These are phyloP conservation scores for Emydoidea blandingii DNA, from an alignment of 2,797 vertebrate genomes.

Conservation along the genomic window DNA sequence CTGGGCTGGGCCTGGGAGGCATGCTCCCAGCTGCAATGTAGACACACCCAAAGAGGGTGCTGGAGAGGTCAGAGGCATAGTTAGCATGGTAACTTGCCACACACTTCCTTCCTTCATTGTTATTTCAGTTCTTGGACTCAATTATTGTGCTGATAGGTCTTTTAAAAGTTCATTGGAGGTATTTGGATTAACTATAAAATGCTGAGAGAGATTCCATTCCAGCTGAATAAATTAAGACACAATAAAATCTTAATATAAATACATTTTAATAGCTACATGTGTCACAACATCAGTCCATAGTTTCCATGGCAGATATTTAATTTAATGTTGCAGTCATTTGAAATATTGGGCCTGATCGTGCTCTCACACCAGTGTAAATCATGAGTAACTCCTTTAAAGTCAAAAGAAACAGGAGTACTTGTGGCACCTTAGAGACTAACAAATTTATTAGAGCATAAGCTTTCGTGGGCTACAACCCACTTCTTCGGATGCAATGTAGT, in stretches of 20 bases:
- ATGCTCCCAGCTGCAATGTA: no score
- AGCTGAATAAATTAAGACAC: neutral
- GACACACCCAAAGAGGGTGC: no score
- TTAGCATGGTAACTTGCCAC: neutral
- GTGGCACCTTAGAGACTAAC: no score
- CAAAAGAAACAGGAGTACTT: no score
- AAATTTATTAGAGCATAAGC: no score
- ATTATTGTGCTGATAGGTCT: neutral
- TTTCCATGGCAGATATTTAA: neutral
- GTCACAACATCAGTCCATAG: neutral
- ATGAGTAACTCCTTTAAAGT: neutral
- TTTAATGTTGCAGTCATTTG: conserved; percentile 21
- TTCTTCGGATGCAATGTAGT: no score
- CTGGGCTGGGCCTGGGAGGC: no score
- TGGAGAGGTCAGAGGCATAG: neutral
- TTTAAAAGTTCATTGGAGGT: conserved; percentile 27
- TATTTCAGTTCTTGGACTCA: neutral
- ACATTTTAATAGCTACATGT: conserved; percentile 10
- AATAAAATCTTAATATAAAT: conserved; percentile 2
- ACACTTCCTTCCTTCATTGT: neutral
- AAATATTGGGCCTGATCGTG: neutral
- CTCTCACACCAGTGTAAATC: neutral
- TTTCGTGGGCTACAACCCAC: no score
- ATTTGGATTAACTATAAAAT: conserved; percentile 18
- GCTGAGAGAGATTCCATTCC: conserved; percentile 11